Conservation (phyloP, 2,888 invertebrate genomes). For the Embidobia sp. region DNA sequence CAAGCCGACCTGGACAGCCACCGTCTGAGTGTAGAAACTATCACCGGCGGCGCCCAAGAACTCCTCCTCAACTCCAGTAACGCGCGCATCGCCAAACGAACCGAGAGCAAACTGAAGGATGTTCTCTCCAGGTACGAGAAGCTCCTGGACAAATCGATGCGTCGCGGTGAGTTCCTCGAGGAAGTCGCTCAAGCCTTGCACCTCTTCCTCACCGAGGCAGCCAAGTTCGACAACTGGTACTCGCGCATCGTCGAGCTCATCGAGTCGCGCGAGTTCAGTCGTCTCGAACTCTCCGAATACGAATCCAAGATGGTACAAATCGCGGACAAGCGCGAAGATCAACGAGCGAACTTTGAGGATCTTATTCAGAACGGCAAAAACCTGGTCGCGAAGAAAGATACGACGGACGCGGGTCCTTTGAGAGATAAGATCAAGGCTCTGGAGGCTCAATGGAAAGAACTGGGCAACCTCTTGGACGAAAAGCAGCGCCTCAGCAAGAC, state of each 20-base stretch:
- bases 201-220: constrained; percentile 74
- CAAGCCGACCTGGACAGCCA: constrained; percentile 93
- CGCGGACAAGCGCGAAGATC: constrained; percentile 84
- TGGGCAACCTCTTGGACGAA: constrained; percentile 91
- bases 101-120: constrained; percentile 94
- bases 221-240: constrained; percentile 88
- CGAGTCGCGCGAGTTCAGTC: constrained; percentile 87
- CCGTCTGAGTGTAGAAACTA: constrained; percentile 91
- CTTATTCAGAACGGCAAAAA: constrained; percentile 91
- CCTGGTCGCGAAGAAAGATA: constrained; percentile 91
- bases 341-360: constrained; percentile 85
- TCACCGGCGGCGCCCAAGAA: constrained; percentile 90
- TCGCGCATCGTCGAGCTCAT: constrained; percentile 87
- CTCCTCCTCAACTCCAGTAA: constrained; percentile 91
- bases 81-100: constrained; percentile 92
- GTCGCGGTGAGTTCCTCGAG: constrained; percentile 91
- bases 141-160: constrained; percentile 89
- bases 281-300: constrained; percentile 86
- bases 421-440: constrained; percentile 93
- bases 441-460: constrained; percentile 94
- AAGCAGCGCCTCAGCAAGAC: constrained; percentile 91
- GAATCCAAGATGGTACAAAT: constrained; percentile 84
- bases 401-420: constrained; percentile 92
- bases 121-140: constrained; percentile 93
- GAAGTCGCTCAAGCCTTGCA: constrained; percentile 86